Evolutionary conservation across 2,888 invertebrate species (phyloP), one percentile per base, ranked within the genome.

Genomic region (Machimus rusticus): DNA sequence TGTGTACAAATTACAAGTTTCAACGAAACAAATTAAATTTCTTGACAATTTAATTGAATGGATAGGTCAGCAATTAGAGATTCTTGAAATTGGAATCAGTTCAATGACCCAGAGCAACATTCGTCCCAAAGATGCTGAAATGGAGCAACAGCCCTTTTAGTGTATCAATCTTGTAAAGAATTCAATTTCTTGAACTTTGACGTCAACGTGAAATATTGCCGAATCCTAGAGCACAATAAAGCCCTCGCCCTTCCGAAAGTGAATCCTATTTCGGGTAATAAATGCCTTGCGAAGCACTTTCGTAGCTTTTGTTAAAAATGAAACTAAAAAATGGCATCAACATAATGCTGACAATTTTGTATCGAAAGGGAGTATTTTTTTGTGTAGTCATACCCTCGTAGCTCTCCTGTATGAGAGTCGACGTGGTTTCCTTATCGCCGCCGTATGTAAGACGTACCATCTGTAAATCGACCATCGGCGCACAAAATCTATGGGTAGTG

Each of bases 301-400:
- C 43, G 74, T 74, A 46, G 31, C 85, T 85, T 74, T 85, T 85
- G 85, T 85, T 85, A 85, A 85, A 84, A 85, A 74, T 74, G 74
- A 43, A 74, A 85, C 74, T 85, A 85, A 85, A 85, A 85, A 85
- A 74, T 85, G 85, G 34, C 85, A 85, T 85, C 85, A 85, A 39
- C 74, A 85, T 85, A 85, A 85, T 85, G 85, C 85, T 85, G 85
- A 85, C 85, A 85, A 74, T 85, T 85, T 85, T 85, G 85, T 85
- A 85, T 85, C 85, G 85, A 74, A 85, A 85, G 74, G 74, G 85
- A 85, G 74, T 34, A 74, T 74, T 43, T 85, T 85, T 43, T 85
- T 43, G 16, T 31, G 28, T 74, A 85, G 74, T 74, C 74, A 16
- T 37, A 23, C 74, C 43, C 23, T 2, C 66, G 66, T 28, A 66